A percentile compares a stretch with the other conserved stretches of the same genome.
Conservation (phyloP, 2,797 vertebrate genomes). For the Hafferia zeledoni region DNA sequence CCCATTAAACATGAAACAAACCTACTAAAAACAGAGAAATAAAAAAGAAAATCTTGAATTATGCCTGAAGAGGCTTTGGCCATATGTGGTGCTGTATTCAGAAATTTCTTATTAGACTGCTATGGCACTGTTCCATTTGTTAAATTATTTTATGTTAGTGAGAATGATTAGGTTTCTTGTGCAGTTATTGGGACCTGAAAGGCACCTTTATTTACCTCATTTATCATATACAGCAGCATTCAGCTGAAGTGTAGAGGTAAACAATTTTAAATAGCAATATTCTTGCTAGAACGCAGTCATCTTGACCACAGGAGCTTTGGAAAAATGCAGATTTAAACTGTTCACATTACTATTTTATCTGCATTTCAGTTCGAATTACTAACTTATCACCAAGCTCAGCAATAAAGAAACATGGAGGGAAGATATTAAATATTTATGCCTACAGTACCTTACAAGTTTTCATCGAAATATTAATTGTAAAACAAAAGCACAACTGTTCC, state of each 20-base stretch:
- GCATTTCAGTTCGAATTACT: constrained; percentile 72
- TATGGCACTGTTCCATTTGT: constrained; percentile 65
- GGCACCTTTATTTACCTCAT: constrained; percentile 73
- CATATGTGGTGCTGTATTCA: constrained; percentile 41
- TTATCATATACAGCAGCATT: constrained; percentile 68
- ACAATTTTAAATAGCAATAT: constrained; percentile 68
- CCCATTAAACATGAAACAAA: constrained; percentile 3
- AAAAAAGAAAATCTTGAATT: background rate
- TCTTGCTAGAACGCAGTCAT: constrained; percentile 54
- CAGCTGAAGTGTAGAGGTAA: constrained; percentile 71
- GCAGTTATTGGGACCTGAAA: constrained; percentile 68
- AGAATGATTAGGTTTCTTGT: constrained; percentile 68
- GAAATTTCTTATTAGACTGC: constrained; percentile 64
- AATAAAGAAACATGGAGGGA: constrained; percentile 68
- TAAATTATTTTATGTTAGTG: constrained; percentile 72
- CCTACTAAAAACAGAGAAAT: background rate
- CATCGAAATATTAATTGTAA: constrained; percentile 58
- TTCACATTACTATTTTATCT: constrained; percentile 67
- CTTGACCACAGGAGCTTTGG: constrained; percentile 72
- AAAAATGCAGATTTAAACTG: constrained; percentile 72
- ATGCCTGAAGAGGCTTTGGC: constrained; percentile 44
- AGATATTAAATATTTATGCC: constrained; percentile 73
- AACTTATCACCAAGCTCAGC: constrained; percentile 70
- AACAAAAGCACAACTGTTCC: constrained; percentile 68
- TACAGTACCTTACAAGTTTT: constrained; percentile 55